Evolutionary conservation across 2,797 vertebrate genomes (phyloP), one percentile per base, ranked within the genome.

Genomic region (Cuculus canorus): DNA sequence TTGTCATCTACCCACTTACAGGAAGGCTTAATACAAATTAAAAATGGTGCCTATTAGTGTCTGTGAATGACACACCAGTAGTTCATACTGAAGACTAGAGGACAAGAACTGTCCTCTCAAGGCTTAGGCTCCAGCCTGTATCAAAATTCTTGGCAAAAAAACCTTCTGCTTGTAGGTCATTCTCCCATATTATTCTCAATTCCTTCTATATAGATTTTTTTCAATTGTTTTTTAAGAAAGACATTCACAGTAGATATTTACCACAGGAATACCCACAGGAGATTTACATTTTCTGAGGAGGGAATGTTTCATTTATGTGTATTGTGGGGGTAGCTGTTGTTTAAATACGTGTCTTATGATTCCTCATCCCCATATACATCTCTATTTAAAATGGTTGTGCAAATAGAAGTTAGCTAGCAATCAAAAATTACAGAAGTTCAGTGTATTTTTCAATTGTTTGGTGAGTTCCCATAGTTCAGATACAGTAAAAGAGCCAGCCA

Each of bases 331-430:
- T 57, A 90, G 17, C 17, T 77, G 66, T 45, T 9, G 22, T 10
- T 90, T 80, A n/a, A 27, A 47, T 24, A 60, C 10, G 9, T 23
- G 28, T 56, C 25, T 78, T 92, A 39, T 3, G 11, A 33, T n/a
- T 66, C 41, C 24, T 63, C 71, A 22, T 43, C 39, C 48, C 23
- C 32, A 7, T 32, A 66, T 71, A 54, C 15, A 53, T 35, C 24
- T 90, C 43, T 57, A 85, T 90, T 32, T 82, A 61, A 90, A 80
- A 81, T 43, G 56, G 28, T 33, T 87, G 33, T 89, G 39, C 70
- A 92, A 96, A 94, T 17, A 93, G 28, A 53, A 88, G 54, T 88
- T 87, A 82, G 41, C 15, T 48, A 84, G 70, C 59, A 90, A 93
- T 85, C 94, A 90, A 87, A 77, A 86, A 82, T 85, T 91, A 80